Evolutionary conservation across 2,797 vertebrate genomes (phyloP), one percentile per base, ranked within the genome.

Genomic region (Alcedo quadribrachys): DNA sequence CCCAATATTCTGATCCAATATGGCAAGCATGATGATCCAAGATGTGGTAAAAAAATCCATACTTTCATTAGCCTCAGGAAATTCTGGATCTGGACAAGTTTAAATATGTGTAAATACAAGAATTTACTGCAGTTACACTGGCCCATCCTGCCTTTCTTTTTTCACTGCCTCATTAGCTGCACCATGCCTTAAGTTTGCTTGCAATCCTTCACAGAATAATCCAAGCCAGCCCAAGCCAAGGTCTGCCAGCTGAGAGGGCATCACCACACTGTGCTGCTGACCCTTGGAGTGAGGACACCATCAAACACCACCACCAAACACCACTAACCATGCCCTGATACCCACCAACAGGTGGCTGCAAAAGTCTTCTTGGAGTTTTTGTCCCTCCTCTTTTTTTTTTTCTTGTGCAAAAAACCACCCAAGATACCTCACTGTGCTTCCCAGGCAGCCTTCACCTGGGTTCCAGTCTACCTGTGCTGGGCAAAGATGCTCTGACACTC

Each of bases 1-100:
- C 78, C 45, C 70, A 86, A 76, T 82, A 92, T 85, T 92, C 50
- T 84, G 80, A 89, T 87, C 66, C 71, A 87, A 60, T 16, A 42
- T 45, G 66, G 84, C 71, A 93, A 91, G 58, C 0, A 0, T 43
- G 69, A 85, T 20, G 68, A 95, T 92, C 71, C 85, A 82, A 71
- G 65, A 70, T 71, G 68, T 58, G 25, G 68, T 65, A 60, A 85
- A 58, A 85, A 58, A 92, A 86, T 80, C 75, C 86, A 68, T 89
- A 61, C 20, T 84, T 85, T 81, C 22, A 68, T 83, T 85, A 46
- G 75, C 87, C 76, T 68, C 5, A 2, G 66, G 73, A 90, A 69
- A 85, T 80, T 92, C 30, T 82, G 69, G 57, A 90, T 83, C 66
- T 37, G 62, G 62, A 88, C 8, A 10, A 66, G 28, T 77, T 76